phyloP scores from a whole-genome alignment of 2,797 vertebrate genomes.

The Rhinophrynus dorsalis region DNA sequence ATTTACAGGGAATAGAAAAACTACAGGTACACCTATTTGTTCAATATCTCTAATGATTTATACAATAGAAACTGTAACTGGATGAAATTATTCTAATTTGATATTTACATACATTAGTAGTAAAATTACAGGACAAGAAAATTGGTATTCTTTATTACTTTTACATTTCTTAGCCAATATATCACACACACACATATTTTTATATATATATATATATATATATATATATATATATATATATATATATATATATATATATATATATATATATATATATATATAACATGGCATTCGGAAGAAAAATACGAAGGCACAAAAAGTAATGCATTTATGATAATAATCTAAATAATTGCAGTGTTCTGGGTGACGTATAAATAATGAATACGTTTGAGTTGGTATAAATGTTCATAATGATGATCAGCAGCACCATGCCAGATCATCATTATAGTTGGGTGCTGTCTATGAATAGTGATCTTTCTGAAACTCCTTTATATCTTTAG shows the following conservation, averaged over 20 bases:
- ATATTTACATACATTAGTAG: constrained; percentile 1
- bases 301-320: no score
- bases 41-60: constrained; percentile 6
- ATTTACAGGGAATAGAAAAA: constrained; percentile 9
- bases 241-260: no score
- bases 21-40: not conserved
- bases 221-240: no score
- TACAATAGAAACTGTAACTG: not conserved
- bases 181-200: no score
- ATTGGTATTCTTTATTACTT: not conserved
- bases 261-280: no score
- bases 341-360: no score
- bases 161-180: not conserved
- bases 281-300: no score
- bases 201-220: no score
- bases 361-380: constrained; percentile 16
- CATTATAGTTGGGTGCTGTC: no score
- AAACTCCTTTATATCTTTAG: no score
- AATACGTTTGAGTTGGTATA: not conserved
- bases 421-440: not conserved
- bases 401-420: constrained; percentile 16
- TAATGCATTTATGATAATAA: no score
- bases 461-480: no score
- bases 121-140: constrained; percentile 1
- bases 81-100: not conserved